Conservation (phyloP, 2,113 vertebrate species). For the Pseudorasbora parva region DNA sequence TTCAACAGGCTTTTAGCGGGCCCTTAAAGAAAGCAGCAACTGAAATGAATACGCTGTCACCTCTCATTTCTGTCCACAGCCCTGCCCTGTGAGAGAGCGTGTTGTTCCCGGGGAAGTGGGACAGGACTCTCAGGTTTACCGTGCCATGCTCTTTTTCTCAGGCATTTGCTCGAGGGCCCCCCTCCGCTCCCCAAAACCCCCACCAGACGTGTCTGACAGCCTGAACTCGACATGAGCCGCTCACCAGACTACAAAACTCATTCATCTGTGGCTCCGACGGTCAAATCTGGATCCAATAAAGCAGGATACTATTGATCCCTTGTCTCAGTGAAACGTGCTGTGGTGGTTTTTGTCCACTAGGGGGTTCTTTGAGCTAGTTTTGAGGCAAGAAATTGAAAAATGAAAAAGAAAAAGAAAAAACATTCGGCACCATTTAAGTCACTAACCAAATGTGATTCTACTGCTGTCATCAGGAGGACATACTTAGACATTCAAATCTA, state of each 20-base stretch:
- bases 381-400: conserved; percentile 17
- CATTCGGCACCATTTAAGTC: no score
- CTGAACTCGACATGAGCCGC: conserved; percentile 79
- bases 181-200: conserved; percentile 35
- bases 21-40: conserved; percentile 72
- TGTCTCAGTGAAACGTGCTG: conserved; percentile 40
- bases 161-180: conserved; percentile 75
- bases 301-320: conserved; percentile 74
- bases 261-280: conserved; percentile 82
- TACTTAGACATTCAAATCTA: no score
- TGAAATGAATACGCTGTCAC: conserved; percentile 83
- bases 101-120: conserved; percentile 72
- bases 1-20: conserved; percentile 75
- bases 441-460: no score
- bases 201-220: conserved; percentile 81
- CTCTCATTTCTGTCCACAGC: conserved; percentile 76
- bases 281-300: conserved; percentile 86
- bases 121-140: conserved; percentile 76
- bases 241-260: conserved; percentile 84
- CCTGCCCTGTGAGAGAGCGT: conserved; percentile 74
- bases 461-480: no score
- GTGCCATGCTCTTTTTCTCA: conserved; percentile 74
- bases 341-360: conserved; percentile 66
- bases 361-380: conserved; percentile 75
- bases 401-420: no score